Evolutionary conservation across 1,140 invertebrate species (phyloP).

Genomic region (Phthorimaea operculella): DNA sequence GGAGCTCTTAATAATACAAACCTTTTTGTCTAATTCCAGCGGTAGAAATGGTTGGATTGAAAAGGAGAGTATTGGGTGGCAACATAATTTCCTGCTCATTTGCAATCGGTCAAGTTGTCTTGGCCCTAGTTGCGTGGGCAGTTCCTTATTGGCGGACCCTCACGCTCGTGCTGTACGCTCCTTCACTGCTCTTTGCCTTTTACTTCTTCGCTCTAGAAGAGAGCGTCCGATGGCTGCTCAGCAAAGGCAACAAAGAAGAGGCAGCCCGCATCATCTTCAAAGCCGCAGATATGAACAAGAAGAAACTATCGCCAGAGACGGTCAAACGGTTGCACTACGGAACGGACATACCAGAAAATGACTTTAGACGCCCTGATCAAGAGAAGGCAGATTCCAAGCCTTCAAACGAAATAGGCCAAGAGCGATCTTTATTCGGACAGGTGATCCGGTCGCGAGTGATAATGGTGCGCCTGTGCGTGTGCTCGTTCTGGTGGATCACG

Average conservation of each 20-base stretch:
- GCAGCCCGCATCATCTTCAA: constrained; percentile 71
- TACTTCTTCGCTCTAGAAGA: constrained; percentile 74
- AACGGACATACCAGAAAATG: neutral
- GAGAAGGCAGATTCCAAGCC: neutral
- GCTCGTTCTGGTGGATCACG: constrained; percentile 79
- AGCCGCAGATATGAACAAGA: constrained; percentile 73
- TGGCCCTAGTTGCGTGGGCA: constrained; percentile 76
- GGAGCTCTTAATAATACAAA: neutral
- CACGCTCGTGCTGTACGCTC: constrained; percentile 74
- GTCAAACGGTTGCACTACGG: constrained; percentile 41
- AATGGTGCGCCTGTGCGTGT: constrained; percentile 72
- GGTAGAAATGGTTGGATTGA: constrained; percentile 80
- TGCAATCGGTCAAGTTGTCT: constrained; percentile 76
- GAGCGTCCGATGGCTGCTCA: constrained; percentile 68
- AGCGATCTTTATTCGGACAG: constrained; percentile 34
- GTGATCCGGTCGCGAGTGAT: constrained; percentile 70
- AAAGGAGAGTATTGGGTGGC: constrained; percentile 76
- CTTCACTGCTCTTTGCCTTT: constrained; percentile 72
- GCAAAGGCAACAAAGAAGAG: constrained; percentile 74
- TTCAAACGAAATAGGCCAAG: constrained; percentile 1
- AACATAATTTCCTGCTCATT: constrained; percentile 78
- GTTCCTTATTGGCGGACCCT: constrained; percentile 78
- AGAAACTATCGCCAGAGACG: constrained; percentile 41
- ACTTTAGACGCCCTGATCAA: neutral
- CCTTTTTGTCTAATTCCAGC: constrained; percentile 67